These are phyloP conservation scores for Octodon degus DNA, from an alignment of 2,113 vertebrate species.

Conservation along the genomic window DNA sequence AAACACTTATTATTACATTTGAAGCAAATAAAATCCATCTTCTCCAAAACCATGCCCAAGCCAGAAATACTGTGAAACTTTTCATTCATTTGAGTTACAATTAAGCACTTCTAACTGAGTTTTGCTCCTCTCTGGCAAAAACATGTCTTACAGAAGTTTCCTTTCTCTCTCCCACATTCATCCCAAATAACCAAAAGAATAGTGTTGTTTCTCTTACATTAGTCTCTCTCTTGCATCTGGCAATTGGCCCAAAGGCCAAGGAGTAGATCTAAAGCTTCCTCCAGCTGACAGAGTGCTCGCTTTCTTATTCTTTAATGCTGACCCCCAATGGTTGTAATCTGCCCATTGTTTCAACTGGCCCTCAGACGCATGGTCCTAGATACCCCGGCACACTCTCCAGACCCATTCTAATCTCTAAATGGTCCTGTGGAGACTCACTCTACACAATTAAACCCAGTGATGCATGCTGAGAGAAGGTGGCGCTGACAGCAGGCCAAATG, in stretches of 20 bases:
- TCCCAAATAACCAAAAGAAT: not conserved
- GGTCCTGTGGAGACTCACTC: not conserved
- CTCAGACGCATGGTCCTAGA: not conserved
- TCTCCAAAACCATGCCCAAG: not conserved
- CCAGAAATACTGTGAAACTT: not conserved
- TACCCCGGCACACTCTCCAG: not conserved
- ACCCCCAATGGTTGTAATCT: not conserved
- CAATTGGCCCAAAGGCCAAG: too few relatives aligned
- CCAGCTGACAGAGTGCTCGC: rapidly evolving
- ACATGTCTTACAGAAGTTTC: not conserved
- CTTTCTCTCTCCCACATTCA: not conserved
- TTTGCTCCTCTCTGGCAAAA: not conserved
- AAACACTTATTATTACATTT: not conserved
- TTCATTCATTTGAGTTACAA: not conserved
- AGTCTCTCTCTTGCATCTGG: not conserved
- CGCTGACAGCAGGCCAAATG: not conserved
- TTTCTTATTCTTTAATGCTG: not conserved
- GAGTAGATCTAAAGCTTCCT: not conserved
- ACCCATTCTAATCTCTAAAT: not conserved
- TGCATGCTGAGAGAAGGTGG: not conserved
- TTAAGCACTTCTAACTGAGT: not conserved
- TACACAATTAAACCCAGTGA: not conserved
- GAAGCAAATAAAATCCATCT: not conserved
- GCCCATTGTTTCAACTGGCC: not conserved
- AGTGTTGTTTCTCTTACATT: not conserved